phyloP scores from a whole-genome alignment of 2,113 vertebrate species.

The Microcebus lehilahytsara region DNA sequence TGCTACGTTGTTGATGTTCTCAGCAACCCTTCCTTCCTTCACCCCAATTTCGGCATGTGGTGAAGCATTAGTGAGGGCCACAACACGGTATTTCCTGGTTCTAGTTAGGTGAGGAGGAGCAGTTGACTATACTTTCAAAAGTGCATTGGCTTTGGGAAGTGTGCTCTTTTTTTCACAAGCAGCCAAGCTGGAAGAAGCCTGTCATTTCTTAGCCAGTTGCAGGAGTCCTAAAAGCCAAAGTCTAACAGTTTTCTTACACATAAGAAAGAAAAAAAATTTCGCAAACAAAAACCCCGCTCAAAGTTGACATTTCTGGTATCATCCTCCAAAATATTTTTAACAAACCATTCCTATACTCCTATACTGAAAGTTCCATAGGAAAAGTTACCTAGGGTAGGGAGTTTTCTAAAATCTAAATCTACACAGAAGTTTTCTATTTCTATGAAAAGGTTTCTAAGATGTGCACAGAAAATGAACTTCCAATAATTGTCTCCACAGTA shows the following conservation, averaged over 20 bases:
- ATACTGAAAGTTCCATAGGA: neutral
- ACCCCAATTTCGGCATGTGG: conserved; percentile 66
- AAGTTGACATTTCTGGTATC: neutral
- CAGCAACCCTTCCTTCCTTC: conserved; percentile 53
- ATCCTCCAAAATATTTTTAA: neutral
- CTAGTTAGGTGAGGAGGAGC: conserved; percentile 14
- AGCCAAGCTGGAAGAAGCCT: neutral
- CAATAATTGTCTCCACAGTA: conserved; percentile 53
- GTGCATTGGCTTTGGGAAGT: conserved; percentile 19
- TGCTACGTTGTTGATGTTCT: neutral
- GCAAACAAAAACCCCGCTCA: neutral
- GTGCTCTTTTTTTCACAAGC: neutral
- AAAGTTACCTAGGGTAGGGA: neutral
- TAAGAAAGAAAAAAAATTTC: neutral
- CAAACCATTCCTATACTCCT: neutral
- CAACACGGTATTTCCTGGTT: conserved; percentile 42
- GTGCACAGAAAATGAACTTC: conserved; percentile 66
- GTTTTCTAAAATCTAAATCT: conserved; percentile 17
- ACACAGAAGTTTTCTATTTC: neutral
- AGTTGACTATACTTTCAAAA: conserved; percentile 41
- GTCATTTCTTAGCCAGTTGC: neutral
- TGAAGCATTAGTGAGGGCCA: conserved; percentile 57
- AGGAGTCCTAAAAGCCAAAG: neutral
- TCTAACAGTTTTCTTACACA: neutral
- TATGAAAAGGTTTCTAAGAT: conserved; percentile 59